Evolutionary conservation across 2,888 invertebrate genomes (phyloP).

Genomic region (Choristoneura rosaceana): DNA sequence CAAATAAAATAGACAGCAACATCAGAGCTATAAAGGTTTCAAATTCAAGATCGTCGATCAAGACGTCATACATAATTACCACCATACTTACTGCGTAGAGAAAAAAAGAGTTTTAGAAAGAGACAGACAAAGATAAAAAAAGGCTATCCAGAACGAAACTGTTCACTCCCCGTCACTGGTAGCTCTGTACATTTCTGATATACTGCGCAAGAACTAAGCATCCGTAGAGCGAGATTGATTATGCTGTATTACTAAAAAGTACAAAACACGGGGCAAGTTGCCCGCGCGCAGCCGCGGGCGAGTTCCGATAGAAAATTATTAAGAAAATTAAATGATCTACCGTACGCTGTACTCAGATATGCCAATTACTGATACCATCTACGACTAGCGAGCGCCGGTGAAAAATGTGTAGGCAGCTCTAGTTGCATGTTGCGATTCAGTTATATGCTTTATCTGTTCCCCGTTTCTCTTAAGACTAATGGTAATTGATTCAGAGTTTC

Average conservation of each 20-base stretch:
- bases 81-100: no score
- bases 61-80: no score
- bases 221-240: slow-evolving; percentile 77
- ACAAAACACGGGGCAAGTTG: slow-evolving; percentile 69
- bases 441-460: slow-evolving; percentile 67
- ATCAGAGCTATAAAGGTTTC: no score
- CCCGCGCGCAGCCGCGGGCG: slow-evolving; percentile 69
- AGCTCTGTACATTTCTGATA: slow-evolving; percentile 43
- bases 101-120: no score
- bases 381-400: slow-evolving; percentile 57
- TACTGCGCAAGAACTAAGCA: slow-evolving; percentile 59
- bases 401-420: slow-evolving; percentile 77
- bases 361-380: slow-evolving; percentile 83
- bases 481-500: slow-evolving; percentile 74
- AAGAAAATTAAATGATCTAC: slow-evolving; percentile 85
- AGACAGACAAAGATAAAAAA: no score
- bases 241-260: slow-evolving; percentile 75
- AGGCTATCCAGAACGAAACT: no score
- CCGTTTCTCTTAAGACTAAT: slow-evolving; percentile 64
- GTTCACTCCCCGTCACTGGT: no score
- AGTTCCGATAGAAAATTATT: slow-evolving; percentile 82
- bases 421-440: slow-evolving; percentile 64
- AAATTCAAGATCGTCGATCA: no score
- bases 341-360: slow-evolving; percentile 77
- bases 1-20: no score